Evolutionary conservation across 2,888 invertebrate genomes (phyloP).

Genomic region (Cylindroiulus punctatus): DNA sequence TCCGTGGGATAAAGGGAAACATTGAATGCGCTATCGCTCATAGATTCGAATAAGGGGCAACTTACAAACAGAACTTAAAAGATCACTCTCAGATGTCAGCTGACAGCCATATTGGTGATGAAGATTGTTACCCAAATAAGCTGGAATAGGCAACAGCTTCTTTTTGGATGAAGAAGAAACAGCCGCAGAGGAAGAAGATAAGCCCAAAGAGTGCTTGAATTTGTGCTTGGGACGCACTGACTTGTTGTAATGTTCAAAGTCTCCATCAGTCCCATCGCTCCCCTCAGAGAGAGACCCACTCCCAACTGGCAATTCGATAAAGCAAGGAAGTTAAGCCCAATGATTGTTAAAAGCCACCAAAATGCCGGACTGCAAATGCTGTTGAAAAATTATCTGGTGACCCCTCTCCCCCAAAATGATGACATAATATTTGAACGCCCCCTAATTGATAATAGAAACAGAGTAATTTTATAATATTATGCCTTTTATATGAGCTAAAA

Average conservation of each 20-base stretch:
- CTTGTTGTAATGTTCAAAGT: conserved; percentile 61
- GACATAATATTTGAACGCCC: no score
- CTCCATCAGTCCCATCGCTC: conserved; percentile 67
- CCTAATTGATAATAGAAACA: no score
- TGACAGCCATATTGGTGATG: conserved; percentile 61
- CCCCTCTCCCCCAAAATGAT: neutral
- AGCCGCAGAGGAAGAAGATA: conserved; percentile 46
- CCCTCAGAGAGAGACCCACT: conserved; percentile 67
- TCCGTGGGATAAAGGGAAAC: neutral
- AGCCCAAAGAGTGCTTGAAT: conserved; percentile 66
- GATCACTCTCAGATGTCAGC: conserved; percentile 65
- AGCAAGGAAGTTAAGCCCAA: neutral
- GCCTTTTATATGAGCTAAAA: no score
- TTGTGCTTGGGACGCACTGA: conserved; percentile 63
- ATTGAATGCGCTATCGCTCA: conserved; percentile 4
- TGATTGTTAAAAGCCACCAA: neutral
- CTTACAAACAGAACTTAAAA: conserved; percentile 68
- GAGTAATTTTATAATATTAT: no score
- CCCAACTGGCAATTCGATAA: conserved; percentile 61
- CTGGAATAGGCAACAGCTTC: conserved; percentile 59
- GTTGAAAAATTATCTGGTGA: neutral
- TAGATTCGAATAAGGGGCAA: conserved; percentile 58
- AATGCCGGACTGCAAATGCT: neutral
- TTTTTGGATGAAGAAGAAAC: conserved; percentile 63
- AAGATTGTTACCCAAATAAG: conserved; percentile 57